A percentile compares a stretch with the other conserved stretches of the same genome.
Conservation (phyloP, 1,140 invertebrate genomes). For the Plodia interpunctella region DNA sequence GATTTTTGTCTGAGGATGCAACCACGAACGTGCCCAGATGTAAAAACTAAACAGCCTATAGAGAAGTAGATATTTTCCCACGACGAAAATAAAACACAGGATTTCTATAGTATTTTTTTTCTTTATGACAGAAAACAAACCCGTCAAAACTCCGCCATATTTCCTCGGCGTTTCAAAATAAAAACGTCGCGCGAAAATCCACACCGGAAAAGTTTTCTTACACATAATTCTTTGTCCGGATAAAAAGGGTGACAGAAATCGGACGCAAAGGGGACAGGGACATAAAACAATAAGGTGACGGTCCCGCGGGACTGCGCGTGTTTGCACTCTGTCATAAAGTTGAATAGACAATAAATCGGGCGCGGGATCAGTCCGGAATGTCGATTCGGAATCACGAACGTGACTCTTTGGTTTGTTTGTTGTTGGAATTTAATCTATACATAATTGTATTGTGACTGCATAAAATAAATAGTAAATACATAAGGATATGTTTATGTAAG, state of each 20-base stretch:
- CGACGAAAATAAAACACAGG: too few relatives aligned
- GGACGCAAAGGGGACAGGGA: conserved; percentile 21
- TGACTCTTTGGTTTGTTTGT: not conserved
- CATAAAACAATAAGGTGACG: conserved; percentile 26
- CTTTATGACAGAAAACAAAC: too few relatives aligned
- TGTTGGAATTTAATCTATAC: conserved; percentile 1
- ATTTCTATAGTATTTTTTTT: too few relatives aligned
- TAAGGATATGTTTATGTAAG: too few relatives aligned
- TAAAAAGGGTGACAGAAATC: conserved; percentile 26
- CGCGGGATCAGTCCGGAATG: conserved; percentile 7
- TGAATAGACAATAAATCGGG: conserved; percentile 18
- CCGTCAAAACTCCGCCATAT: too few relatives aligned
- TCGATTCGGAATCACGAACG: not conserved
- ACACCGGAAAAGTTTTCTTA: conserved; percentile 10
- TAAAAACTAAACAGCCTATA: too few relatives aligned
- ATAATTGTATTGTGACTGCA: not conserved
- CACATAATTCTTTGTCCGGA: conserved; percentile 20
- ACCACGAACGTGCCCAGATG: too few relatives aligned
- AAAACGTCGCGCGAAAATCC: not conserved
- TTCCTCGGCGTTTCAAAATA: not conserved
- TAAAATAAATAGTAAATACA: too few relatives aligned
- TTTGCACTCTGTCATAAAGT: conserved; percentile 16
- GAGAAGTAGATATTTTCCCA: too few relatives aligned
- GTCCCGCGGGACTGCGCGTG: conserved; percentile 7
- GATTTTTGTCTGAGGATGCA: too few relatives aligned